A percentile compares a stretch with the other conserved stretches of the same genome.
phyloP scores from a whole-genome alignment of 1,140 invertebrate species.

The Euwallacea fornicatus region DNA sequence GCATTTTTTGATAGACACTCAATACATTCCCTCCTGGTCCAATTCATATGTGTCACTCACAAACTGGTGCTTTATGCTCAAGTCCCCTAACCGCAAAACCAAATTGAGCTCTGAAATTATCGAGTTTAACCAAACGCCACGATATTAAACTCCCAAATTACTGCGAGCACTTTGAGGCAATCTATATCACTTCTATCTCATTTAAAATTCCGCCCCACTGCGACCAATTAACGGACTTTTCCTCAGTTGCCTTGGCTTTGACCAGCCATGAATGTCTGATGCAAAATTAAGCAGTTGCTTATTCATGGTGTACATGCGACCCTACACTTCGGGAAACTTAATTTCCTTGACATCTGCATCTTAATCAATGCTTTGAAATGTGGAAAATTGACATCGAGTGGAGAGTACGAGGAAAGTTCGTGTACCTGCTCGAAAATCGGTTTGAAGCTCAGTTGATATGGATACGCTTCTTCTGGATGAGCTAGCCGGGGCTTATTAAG shows the following conservation, averaged over 20 bases:
- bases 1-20: too few relatives aligned
- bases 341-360: constrained; percentile 3
- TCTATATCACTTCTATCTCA: constrained; percentile 19
- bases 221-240: constrained; percentile 21
- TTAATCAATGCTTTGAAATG: background rate
- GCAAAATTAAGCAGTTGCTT: constrained; percentile 26
- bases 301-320: constrained; percentile 16
- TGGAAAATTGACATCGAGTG: too few relatives aligned
- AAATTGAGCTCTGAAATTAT: constrained; percentile 6
- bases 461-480: background rate
- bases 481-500: constrained; percentile 4
- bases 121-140: constrained; percentile 2
- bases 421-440: too few relatives aligned
- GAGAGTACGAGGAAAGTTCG: too few relatives aligned
- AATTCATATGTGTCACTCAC: too few relatives aligned
- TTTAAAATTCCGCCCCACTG: constrained; percentile 25
- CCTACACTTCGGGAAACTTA: constrained; percentile 13
- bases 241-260: constrained; percentile 10
- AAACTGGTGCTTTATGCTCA: background rate
- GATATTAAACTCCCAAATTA: constrained; percentile 25
- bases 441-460: too few relatives aligned
- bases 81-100: background rate
- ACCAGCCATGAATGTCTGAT: constrained; percentile 30
- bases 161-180: constrained; percentile 18
- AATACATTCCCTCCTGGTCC: too few relatives aligned